Percentiles rank a stretch among this genome's conserved stretches.
Conservation (phyloP, 92 coral and sea anemone genomes). For the Phenganax stokvisi region DNA sequence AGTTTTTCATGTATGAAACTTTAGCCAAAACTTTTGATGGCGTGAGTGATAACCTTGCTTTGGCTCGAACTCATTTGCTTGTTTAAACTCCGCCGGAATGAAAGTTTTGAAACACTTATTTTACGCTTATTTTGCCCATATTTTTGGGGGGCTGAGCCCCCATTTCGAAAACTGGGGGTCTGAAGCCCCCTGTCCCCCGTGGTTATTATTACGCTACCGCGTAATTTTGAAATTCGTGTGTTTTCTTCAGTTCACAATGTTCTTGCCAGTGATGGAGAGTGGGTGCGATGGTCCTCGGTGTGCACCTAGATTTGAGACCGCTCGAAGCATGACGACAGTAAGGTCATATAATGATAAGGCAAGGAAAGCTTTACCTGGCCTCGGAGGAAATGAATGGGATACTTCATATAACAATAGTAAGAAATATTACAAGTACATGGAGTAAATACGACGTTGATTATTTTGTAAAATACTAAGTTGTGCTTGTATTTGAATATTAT, state of each 20-base stretch:
- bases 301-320: neutral
- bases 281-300: neutral
- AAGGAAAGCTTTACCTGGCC: constrained; percentile 28
- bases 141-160: no score
- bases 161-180: no score
- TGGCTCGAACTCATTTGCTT: no score
- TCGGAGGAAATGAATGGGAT: constrained; percentile 18
- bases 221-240: neutral
- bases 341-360: constrained; percentile 36
- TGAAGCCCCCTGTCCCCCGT: neutral
- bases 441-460: no score
- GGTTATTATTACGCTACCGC: neutral
- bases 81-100: no score
- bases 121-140: no score
- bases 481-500: no score
- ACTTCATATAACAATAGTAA: constrained; percentile 14
- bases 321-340: neutral
- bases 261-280: constrained; percentile 29
- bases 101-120: no score
- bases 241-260: constrained; percentile 6
- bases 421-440: neutral
- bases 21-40: no score
- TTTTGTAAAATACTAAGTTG: no score
- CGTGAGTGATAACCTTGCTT: no score
- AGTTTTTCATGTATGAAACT: no score